These are phyloP conservation scores for Rana temporaria DNA, from an alignment of 2,113 vertebrate genomes.

Conservation along the genomic window DNA sequence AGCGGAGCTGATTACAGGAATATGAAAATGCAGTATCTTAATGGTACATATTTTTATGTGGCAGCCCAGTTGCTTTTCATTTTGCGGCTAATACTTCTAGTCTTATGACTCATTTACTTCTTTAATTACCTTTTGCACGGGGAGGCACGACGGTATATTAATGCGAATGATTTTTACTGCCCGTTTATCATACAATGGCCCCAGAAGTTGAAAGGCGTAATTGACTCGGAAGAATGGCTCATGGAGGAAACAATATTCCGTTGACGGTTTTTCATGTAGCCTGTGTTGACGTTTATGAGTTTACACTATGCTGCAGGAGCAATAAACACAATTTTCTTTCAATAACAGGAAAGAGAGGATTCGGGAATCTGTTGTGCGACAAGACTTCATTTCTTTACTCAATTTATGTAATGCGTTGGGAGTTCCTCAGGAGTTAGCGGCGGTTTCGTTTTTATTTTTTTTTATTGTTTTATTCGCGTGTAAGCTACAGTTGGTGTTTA, in stretches of 20 bases:
- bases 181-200: constrained; percentile 97
- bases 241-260: constrained; percentile 98
- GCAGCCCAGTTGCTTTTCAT: constrained; percentile 96
- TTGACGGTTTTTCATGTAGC: constrained; percentile 96
- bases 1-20: constrained; percentile 93
- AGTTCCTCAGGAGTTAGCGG: constrained; percentile 74
- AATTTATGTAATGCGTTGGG: constrained; percentile 77
- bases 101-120: constrained; percentile 99
- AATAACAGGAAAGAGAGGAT: constrained; percentile 84
- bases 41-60: constrained; percentile 98
- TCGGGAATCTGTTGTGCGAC: constrained; percentile 81
- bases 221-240: constrained; percentile 98
- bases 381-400: constrained; percentile 84
- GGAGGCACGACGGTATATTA: constrained; percentile 99
- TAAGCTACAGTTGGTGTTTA: background rate
- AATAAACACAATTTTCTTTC: constrained; percentile 95
- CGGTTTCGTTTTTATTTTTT: constrained; percentile 65
- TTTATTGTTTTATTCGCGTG: background rate
- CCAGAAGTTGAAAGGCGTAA: constrained; percentile 98
- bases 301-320: constrained; percentile 95
- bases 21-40: constrained; percentile 96
- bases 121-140: constrained; percentile 99
- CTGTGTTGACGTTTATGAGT: constrained; percentile 96
- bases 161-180: constrained; percentile 99
- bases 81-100: constrained; percentile 99